Base-by-base conservation (phyloP, 2,888 invertebrate species). In the Mimachlamys varia region DNA sequence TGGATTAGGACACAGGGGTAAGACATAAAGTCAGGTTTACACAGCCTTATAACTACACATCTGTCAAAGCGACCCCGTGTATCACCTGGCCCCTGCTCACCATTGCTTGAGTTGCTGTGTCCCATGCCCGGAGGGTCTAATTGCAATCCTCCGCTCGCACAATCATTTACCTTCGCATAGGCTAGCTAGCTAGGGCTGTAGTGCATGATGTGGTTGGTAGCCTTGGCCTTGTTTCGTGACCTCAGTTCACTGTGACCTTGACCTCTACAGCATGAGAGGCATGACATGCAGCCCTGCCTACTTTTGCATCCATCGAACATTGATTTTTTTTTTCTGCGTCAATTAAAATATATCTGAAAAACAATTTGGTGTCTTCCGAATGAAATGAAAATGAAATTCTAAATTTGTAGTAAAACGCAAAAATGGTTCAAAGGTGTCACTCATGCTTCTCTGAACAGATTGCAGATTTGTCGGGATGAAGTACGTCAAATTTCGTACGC, bases 341-440 rank as follows among this genome's bases (percentile, higher is more conserved):
- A 76, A 27, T 76, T 27, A 62, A 76, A 33, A 76, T 76, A 76
- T 22, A 76, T 76, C 33, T 76, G 33, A 33, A 76, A 76, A 76
- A 76, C 27, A 27, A 76, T 76, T 76, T 76, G 27, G 76, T 33
- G 76, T 76, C 76, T 76, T 76, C 76, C 76, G 76, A 33, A 27
- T 22, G 33, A 76, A 76, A 76, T 76, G 76, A 76, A 76, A 33
- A 33, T 33, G 27, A 76, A 76, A 76, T 33, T 76, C 33, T 10
- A 33, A 76, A 76, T 33, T 33, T 76, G 17, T 33, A 76, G 12
- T 76, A 27, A 33, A 58, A 76, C 44, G 49, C 89, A 89, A 90
- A 91, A 91, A 92, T 92, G 94, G 93, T 93, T 94, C 93, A 93
- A 94, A 93, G 94, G 94, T 93, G 93, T 92, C 91, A 90, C 91